Conservation (phyloP, 2,888 invertebrate species). For the Willowsia nigromaculata region DNA sequence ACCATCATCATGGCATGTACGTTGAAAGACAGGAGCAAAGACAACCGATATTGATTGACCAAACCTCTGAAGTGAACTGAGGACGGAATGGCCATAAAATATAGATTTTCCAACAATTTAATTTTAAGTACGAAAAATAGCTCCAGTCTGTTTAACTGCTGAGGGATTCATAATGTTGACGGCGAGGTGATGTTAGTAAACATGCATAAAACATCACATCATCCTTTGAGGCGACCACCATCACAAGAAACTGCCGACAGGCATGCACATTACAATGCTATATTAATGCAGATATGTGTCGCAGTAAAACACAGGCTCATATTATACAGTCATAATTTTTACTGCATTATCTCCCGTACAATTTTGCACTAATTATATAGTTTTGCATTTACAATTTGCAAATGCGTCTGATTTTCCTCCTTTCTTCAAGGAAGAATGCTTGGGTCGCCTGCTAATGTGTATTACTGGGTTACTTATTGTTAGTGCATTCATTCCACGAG, state of each 20-base stretch:
- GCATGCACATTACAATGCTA: background rate
- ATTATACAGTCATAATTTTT: slow-evolving; percentile 51
- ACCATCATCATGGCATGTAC: slow-evolving; percentile 1
- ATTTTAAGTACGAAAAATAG: background rate
- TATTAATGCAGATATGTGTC: background rate
- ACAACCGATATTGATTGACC: slow-evolving; percentile 3
- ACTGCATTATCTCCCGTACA: background rate
- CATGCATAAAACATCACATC: background rate
- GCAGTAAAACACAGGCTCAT: slow-evolving; percentile 14
- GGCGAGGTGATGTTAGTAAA: background rate
- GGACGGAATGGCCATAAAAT: background rate
- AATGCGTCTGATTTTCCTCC: slow-evolving; percentile 37
- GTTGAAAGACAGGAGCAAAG: background rate
- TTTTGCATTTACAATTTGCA: slow-evolving; percentile 34
- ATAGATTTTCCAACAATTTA: background rate
- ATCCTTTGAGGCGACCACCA: slow-evolving; percentile 14
- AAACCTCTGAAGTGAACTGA: background rate
- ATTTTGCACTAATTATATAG: slow-evolving; percentile 28
- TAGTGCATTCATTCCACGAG: background rate
- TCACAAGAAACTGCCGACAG: slow-evolving; percentile 16
- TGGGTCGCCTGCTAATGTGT: background rate
- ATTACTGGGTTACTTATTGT: slow-evolving; percentile 12
- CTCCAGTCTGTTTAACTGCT: background rate
- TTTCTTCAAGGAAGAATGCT: slow-evolving; percentile 16
- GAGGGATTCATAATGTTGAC: background rate